phyloP scores from a whole-genome alignment of 2,113 vertebrate species.

The Promerops cafer region DNA sequence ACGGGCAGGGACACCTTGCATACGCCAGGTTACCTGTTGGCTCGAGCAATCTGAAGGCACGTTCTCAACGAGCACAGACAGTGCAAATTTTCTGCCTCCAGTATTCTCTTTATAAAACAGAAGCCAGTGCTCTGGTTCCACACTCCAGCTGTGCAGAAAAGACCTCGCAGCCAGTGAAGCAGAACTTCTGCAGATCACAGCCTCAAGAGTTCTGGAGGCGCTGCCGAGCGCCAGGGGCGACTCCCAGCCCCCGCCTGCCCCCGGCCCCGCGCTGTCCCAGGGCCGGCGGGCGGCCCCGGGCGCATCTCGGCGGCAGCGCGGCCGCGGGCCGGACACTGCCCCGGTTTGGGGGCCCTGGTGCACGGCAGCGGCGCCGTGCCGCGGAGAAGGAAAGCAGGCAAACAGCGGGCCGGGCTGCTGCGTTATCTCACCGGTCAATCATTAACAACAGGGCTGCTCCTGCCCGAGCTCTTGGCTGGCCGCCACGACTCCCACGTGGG shows the following conservation, averaged over 20 bases:
- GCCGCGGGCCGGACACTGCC: not conserved
- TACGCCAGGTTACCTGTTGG: not conserved
- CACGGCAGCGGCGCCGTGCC: rapidly evolving
- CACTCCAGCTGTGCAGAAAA: not conserved
- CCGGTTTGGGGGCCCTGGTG: not conserved
- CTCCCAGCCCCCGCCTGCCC: not conserved
- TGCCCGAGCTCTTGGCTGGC: not conserved
- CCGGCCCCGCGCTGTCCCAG: rapidly evolving
- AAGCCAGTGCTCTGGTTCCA: not conserved
- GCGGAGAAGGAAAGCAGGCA: not conserved
- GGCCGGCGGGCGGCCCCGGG: rapidly evolving
- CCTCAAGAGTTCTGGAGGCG: rapidly evolving
- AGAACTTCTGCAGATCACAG: not conserved
- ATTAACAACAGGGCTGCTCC: not conserved
- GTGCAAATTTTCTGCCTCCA: not conserved
- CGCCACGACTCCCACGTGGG: not conserved
- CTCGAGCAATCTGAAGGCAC: rapidly evolving
- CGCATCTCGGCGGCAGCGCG: not conserved
- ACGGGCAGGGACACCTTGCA: not conserved
- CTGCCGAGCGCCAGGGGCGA: rapidly evolving
- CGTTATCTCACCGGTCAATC: conserved; percentile 29
- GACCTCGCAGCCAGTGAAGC: not conserved
- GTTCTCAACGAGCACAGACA: rapidly evolving
- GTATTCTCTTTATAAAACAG: not conserved
- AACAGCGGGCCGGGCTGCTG: not conserved